Percentiles rank a stretch among this genome's conserved stretches.
phyloP scores from a whole-genome alignment of 2,888 invertebrate species.

The Netelia melanura region DNA sequence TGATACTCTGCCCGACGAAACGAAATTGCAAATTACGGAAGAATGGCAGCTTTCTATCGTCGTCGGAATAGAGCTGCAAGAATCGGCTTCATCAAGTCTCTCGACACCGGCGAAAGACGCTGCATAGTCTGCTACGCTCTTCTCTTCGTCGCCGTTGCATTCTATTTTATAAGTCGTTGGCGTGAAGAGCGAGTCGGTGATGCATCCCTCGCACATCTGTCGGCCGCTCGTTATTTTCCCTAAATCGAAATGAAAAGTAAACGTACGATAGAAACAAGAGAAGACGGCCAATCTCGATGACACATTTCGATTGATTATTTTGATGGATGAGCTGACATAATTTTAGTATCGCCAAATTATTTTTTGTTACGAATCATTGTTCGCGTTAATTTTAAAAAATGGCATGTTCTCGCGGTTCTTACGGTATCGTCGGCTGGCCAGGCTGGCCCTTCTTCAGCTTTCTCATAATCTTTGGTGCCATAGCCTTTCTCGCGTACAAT shows the following conservation, averaged over 20 bases:
- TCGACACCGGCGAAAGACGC: not conserved
- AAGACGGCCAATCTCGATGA: not conserved
- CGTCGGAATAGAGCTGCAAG: conserved; percentile 16
- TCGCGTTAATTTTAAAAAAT: conserved; percentile 55
- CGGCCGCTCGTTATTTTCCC: too few relatives aligned
- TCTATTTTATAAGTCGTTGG: not conserved
- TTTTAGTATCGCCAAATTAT: conserved; percentile 24
- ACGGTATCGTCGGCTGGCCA: conserved; percentile 72
- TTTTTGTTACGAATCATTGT: not conserved
- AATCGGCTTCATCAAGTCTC: not conserved
- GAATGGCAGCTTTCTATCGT: not conserved
- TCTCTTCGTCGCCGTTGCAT: not conserved
- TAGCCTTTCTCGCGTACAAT: conserved; percentile 72
- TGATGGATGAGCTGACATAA: not conserved
- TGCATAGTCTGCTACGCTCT: conserved; percentile 29
- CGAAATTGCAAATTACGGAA: not conserved
- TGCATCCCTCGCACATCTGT: too few relatives aligned
- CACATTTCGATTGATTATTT: not conserved
- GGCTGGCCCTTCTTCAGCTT: conserved; percentile 78
- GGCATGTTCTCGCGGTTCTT: conserved; percentile 67
- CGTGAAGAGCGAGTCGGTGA: not conserved
- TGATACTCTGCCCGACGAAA: conserved; percentile 19
- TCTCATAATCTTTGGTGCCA: conserved; percentile 69
- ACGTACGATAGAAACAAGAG: not conserved
- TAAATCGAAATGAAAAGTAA: too few relatives aligned